Evolutionary conservation across 30 jellyfish, hydroid and myxozoan genomes (phyloP).

Genomic region (Pelagia noctiluca): DNA sequence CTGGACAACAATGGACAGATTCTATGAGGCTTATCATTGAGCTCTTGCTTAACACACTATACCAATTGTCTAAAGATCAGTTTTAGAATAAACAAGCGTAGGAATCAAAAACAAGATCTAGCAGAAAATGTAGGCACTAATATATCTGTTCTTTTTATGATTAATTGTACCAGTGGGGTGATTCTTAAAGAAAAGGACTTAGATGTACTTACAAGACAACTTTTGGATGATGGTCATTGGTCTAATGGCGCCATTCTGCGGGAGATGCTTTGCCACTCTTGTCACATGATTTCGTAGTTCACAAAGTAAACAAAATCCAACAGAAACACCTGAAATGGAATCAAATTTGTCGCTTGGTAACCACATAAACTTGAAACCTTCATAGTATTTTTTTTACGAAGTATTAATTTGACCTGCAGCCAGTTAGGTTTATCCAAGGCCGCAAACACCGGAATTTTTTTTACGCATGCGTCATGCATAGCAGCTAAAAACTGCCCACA

Average conservation of each 20-base stretch:
- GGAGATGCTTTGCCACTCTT: slow-evolving; percentile 72
- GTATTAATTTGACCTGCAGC: no score
- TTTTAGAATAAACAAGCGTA: background rate
- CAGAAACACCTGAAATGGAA: slow-evolving; percentile 83
- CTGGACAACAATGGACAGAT: no score
- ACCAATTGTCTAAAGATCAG: background rate
- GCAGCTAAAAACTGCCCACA: no score
- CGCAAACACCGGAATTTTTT: no score
- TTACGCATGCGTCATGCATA: no score
- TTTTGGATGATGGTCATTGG: slow-evolving; percentile 92
- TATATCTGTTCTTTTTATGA: background rate
- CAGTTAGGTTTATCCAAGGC: no score
- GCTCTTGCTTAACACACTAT: no score
- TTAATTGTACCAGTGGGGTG: no score
- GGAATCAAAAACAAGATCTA: background rate
- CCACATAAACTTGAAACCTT: background rate
- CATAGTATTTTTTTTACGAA: no score
- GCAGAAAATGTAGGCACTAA: background rate
- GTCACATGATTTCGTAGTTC: slow-evolving; percentile 82
- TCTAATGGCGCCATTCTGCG: slow-evolving; percentile 87
- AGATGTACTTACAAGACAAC: slow-evolving; percentile 90
- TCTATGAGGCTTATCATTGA: no score
- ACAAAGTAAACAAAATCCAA: slow-evolving; percentile 98
- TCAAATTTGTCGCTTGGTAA: background rate
- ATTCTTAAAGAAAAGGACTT: no score